Base-by-base conservation (phyloP, 2,888 invertebrate species). In the Aleiodes leptofemur region DNA sequence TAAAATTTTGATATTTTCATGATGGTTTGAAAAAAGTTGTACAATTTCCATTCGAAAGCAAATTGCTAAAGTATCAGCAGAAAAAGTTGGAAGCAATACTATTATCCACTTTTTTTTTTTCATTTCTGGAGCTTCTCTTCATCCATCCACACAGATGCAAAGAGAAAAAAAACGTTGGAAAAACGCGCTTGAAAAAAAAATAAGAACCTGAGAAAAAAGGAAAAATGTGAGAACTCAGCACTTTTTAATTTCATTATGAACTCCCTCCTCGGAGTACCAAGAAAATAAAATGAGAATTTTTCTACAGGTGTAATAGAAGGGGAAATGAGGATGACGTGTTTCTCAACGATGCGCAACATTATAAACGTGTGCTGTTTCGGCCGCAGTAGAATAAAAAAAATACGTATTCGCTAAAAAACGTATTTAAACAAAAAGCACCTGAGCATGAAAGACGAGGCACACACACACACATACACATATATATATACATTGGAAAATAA, bases 371-470 rank as follows among this genome's bases (percentile, higher is more conserved):
- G 55, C 43, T 50, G 57, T 29, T 13, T 53, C 29, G 56, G 31
- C 29, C n/a, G 43, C 8, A 38, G n/a, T 11, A 13, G 51, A 69
- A 68, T 23, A 23, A 23, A 23, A 23, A 23, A 23, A 1, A 23
- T 23, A 23, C 23, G 23, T 74, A 71, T 76, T 68, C 72, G 76
- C 43, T 76, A 66, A 73, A 23, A 23, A 23, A 23, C 23, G 69
- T 78, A 81, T 80, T 85, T 82, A 82, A 81, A 81, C 78, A 76
- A 82, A 76, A 82, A 78, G 81, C 86, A 85, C 80, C 85, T 82
- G 82, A 86, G 85, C 85, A 81, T 86, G 83, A 85, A 86, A 70
- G 69, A 53, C 31, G 31, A 23, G 23, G 2, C 23, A 23, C 23
- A 23, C 23, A 1, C 23, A 23, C 2, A 23, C 23, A 23, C 23